A percentile compares a stretch with the other conserved stretches of the same genome.
phyloP scores from a whole-genome alignment of 1,140 invertebrate genomes.

The Caenorhabditis tropicalis region DNA sequence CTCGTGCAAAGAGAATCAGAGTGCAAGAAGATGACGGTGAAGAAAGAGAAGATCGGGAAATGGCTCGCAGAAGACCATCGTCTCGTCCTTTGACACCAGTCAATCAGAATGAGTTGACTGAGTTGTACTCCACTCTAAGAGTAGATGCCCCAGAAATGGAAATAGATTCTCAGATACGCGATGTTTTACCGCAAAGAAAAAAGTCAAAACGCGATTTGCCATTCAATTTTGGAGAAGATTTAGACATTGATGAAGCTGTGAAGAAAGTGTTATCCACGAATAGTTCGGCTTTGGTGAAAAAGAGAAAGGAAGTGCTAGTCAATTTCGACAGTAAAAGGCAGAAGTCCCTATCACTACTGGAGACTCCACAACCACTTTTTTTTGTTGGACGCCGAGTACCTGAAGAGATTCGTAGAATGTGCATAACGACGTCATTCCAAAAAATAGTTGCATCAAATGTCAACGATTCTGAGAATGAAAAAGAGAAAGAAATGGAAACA shows the following conservation, averaged over 20 bases:
- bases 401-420: background rate
- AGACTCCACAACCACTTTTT: background rate
- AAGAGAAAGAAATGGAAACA: background rate
- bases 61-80: background rate
- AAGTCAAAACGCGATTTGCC: background rate
- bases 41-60: background rate
- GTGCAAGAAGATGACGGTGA: background rate
- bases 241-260: constrained; percentile 9
- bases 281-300: background rate
- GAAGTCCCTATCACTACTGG: background rate
- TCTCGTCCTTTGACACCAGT: background rate
- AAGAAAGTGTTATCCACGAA: background rate
- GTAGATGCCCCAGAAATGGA: background rate
- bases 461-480: background rate
- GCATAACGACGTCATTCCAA: background rate
- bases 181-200: background rate
- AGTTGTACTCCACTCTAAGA: background rate
- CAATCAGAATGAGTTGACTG: constrained; percentile 3
- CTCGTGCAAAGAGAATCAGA: background rate
- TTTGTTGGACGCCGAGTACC: background rate
- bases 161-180: background rate
- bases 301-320: background rate
- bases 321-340: background rate
- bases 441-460: background rate
- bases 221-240: background rate